phyloP scores from a whole-genome alignment of 1,140 invertebrate genomes.

The Cydia splendana region DNA sequence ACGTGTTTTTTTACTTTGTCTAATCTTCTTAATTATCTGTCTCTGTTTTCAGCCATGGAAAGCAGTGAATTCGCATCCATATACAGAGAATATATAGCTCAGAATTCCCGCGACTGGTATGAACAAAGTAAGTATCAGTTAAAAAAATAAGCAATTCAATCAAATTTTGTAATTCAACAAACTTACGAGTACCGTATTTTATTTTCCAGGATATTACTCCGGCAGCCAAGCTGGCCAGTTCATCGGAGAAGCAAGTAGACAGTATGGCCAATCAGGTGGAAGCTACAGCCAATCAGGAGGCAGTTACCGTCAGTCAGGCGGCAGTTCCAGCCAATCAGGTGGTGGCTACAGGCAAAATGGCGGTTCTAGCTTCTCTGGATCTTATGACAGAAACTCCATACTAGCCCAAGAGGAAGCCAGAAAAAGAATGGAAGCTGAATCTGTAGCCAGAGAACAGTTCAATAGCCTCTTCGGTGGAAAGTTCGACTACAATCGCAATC shows the following conservation, averaged over 20 bases:
- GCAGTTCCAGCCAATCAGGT: slow-evolving; percentile 50
- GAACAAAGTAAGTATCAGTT: slow-evolving; percentile 60
- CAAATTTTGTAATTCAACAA: background rate
- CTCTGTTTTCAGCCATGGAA: slow-evolving; percentile 57
- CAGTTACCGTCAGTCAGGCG: slow-evolving; percentile 11
- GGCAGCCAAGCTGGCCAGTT: slow-evolving; percentile 36
- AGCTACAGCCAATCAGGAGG: slow-evolving; percentile 37
- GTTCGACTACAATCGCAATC: background rate
- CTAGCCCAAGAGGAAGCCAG: background rate
- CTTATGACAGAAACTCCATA: background rate
- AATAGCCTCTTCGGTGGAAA: background rate
- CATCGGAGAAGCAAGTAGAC: slow-evolving; percentile 30
- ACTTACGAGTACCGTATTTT: background rate
- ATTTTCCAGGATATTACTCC: slow-evolving; percentile 9
- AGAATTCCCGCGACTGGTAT: slow-evolving; percentile 54
- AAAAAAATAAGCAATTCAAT: background rate
- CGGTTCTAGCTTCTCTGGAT: background rate
- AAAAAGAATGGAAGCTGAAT: background rate
- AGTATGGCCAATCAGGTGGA: slow-evolving; percentile 36
- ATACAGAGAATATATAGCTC: slow-evolving; percentile 28
- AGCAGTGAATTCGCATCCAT: slow-evolving; percentile 49
- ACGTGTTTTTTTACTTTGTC: too few species aligned
- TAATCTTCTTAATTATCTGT: too few species aligned
- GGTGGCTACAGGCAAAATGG: slow-evolving; percentile 44
- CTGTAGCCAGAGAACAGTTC: background rate